These are phyloP conservation scores for Chrysotoxum bicinctum DNA, from an alignment of 2,888 invertebrate genomes.

Conservation along the genomic window DNA sequence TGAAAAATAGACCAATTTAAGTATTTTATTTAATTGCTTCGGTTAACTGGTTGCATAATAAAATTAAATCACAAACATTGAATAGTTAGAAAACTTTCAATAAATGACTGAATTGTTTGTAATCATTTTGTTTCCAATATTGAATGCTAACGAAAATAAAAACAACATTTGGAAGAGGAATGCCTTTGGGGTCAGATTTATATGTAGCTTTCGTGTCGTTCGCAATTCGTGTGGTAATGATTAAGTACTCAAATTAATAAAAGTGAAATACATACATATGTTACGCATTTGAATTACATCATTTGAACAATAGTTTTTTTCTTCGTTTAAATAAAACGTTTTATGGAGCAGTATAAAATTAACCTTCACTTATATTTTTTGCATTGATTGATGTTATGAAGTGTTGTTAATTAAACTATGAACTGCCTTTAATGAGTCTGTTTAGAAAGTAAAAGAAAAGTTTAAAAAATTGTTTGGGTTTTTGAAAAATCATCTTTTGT, in stretches of 20 bases:
- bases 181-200: not conserved
- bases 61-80: not conserved
- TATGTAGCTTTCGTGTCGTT: not conserved
- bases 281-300: conserved; percentile 1
- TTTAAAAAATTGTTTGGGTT: not conserved
- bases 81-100: not conserved
- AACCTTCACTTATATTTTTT: not conserved
- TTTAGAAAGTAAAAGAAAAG: not conserved
- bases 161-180: not conserved
- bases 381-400: not conserved
- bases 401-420: not conserved
- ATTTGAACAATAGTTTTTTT: not conserved
- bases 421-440: not conserved
- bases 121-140: not conserved
- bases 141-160: not conserved
- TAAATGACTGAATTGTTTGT: not conserved
- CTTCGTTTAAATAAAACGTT: not conserved
- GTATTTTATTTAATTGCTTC: conserved; percentile 10
- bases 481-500: no score
- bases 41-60: not conserved
- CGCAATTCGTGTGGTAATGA: not conserved
- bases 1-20: not conserved
- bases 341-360: not conserved
- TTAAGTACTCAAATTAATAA: conserved; percentile 1
- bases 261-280: not conserved